Percentiles rank a stretch among this genome's conserved stretches.
These are phyloP conservation scores for Erythrolamprus reginae DNA, from an alignment of 2,113 vertebrate species.

Conservation along the genomic window DNA sequence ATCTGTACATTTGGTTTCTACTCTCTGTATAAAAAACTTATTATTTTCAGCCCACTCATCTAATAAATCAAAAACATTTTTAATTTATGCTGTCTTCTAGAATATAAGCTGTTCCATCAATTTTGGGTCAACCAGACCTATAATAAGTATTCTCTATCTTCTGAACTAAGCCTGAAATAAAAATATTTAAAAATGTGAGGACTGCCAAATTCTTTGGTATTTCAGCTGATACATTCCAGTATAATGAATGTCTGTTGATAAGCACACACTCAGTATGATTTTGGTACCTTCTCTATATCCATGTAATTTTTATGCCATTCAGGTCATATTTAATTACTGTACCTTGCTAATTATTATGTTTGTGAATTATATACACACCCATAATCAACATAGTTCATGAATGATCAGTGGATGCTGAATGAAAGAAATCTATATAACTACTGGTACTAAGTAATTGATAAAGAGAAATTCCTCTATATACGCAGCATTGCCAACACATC, in stretches of 20 bases:
- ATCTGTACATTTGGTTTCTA: neutral
- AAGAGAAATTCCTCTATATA: neutral
- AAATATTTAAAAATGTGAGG: neutral
- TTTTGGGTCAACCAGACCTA: neutral
- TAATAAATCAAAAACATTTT: neutral
- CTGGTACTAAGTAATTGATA: neutral
- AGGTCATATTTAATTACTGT: neutral
- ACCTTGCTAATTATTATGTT: neutral
- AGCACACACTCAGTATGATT: neutral
- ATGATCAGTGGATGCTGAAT: neutral
- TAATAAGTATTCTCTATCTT: neutral
- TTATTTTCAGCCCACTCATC: neutral
- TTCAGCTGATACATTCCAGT: neutral
- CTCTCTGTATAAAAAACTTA: neutral
- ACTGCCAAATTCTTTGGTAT: neutral
- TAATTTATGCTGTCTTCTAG: neutral
- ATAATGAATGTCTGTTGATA: neutral
- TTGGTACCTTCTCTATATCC: neutral
- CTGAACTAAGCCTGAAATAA: neutral
- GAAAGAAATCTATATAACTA: neutral
- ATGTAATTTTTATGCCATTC: neutral
- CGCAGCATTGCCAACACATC: neutral
- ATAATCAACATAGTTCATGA: neutral
- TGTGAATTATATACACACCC: neutral
- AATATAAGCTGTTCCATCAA: neutral